phyloP scores from a whole-genome alignment of 1,140 invertebrate genomes.

The Zophobas atratus region DNA sequence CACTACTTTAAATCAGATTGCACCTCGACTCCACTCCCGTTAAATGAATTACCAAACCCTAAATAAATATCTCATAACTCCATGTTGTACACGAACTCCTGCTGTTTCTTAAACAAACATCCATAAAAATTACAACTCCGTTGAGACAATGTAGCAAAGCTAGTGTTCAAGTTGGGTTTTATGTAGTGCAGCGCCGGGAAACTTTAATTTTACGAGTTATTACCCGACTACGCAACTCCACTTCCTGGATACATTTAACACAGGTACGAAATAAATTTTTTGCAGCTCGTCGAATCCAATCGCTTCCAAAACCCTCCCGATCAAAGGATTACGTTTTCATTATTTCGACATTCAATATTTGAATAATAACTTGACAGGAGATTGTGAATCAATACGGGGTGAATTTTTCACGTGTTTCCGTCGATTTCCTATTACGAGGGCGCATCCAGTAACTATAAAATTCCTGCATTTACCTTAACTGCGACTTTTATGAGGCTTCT shows the following conservation, averaged over 20 bases:
- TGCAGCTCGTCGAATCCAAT: constrained; percentile 6
- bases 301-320: neutral
- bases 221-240: neutral
- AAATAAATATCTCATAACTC: constrained; percentile 13
- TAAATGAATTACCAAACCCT: neutral
- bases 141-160: constrained; percentile 8
- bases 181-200: constrained; percentile 6
- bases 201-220: constrained; percentile 36
- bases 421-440: no score
- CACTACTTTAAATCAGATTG: neutral
- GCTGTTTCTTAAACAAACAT: constrained; percentile 7
- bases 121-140: constrained; percentile 29
- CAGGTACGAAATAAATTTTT: constrained; percentile 5
- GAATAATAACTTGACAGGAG: constrained; percentile 37
- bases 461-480: neutral
- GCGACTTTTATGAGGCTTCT: constrained; percentile 15
- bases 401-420: neutral
- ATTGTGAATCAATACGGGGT: constrained; percentile 22
- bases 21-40: neutral
- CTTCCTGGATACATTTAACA: neutral
- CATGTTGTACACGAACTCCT: constrained; percentile 1
- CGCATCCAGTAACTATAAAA: constrained; percentile 1
- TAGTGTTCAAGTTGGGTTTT: constrained; percentile 19
- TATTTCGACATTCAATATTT: constrained; percentile 42
- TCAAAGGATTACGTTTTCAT: constrained; percentile 41